Evolutionary conservation across 2,888 invertebrate genomes (phyloP), one percentile per base, ranked within the genome.

Genomic region (Aethes cnicana): DNA sequence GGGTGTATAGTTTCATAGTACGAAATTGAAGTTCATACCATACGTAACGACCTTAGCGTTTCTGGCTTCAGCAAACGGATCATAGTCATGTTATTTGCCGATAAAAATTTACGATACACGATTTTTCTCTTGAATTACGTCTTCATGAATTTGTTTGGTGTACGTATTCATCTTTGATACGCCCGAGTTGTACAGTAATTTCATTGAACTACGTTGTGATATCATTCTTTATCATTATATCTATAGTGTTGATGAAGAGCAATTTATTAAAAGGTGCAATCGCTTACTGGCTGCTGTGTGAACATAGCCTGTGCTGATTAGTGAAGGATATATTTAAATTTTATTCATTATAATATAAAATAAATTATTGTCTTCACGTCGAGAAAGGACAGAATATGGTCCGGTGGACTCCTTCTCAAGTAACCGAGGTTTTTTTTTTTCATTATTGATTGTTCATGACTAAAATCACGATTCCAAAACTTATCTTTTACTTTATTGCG

Each of bases 151-250:
- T 32, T 16, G 20, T 17, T n/a, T n/a, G n/a, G n/a, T n/a, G n/a
- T n/a, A n/a, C n/a, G n/a, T n/a, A n/a, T n/a, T n/a, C n/a, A n/a
- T n/a, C n/a, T n/a, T n/a, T n/a, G n/a, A n/a, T n/a, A n/a, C n/a
- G n/a, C n/a, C n/a, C n/a, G 39, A 39, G 26, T 52, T 32, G 44
- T 21, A 48, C 47, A 39, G 39, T 44, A 41, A 54, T 53, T 72
- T 69, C 72, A 75, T 78, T 77, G 60, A 66, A 71, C 71, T 79
- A 71, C 77, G 73, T 77, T 74, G 77, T 72, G 84, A 74, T 85
- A 85, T 77, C 81, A 69, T 62, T 61, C 68, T 68, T 86, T 87
- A 87, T 87, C 88, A 78, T 63, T 81, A 69, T 81, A 81, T 83
- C 82, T 78, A 80, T 77, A 80, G 63, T 75, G 69, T 78, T 84